A percentile compares a stretch with the other conserved stretches of the same genome.
Evolutionary conservation across 2,113 vertebrate genomes (phyloP).

Genomic region (Peromyscus polionotus): DNA sequence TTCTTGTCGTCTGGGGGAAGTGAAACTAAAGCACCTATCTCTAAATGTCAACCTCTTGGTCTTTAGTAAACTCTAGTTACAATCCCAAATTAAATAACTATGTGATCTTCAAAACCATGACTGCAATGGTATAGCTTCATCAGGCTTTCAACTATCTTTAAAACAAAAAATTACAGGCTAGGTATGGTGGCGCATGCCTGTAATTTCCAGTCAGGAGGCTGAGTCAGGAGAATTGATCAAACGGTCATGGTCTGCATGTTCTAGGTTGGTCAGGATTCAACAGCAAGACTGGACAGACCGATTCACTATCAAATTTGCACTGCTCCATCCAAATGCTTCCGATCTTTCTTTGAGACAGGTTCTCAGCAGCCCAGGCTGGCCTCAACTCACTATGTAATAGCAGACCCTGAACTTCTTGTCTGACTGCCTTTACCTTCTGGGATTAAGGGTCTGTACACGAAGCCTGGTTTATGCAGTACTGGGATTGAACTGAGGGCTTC

Average conservation of each 20-base stretch:
- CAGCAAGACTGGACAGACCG: not conserved
- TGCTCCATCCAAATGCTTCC: not conserved
- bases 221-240: not conserved
- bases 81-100: constrained; percentile 37
- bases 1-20: constrained; percentile 69
- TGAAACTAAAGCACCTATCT: constrained; percentile 60
- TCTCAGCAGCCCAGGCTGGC: not conserved
- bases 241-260: not conserved
- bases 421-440: not conserved
- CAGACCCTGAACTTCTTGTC: not conserved
- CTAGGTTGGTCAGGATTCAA: not conserved
- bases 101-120: constrained; percentile 1
- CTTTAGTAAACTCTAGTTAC: constrained; percentile 56
- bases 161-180: not conserved
- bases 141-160: constrained; percentile 2
- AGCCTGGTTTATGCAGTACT: too few species aligned
- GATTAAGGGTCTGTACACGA: not conserved
- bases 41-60: constrained; percentile 59
- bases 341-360: not conserved
- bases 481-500: not conserved
- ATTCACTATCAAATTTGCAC: constrained; percentile 8
- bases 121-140: not conserved
- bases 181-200: not conserved
- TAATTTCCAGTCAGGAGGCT: not conserved
- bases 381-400: not conserved